A percentile compares a stretch with the other conserved stretches of the same genome.
Evolutionary conservation across 64 coral and sea anemone species (phyloP).

Genomic region (Exaiptasia diaphana): DNA sequence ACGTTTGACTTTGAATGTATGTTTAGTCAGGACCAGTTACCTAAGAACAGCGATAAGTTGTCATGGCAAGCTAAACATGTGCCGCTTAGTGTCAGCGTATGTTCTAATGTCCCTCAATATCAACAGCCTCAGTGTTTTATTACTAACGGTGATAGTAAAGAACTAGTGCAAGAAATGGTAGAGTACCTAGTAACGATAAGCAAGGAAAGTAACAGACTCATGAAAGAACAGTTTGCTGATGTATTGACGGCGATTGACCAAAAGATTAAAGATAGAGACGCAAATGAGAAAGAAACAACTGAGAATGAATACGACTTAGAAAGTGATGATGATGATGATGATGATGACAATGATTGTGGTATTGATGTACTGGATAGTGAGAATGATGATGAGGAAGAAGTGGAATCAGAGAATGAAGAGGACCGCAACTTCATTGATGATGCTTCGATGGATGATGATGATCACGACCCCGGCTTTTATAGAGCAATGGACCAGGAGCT

Average conservation of each 20-base stretch:
- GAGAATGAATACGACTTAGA: too few species aligned
- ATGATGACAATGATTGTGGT: conserved; percentile 9
- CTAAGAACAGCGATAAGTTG: background rate
- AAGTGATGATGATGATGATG: background rate
- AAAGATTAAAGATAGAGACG: background rate
- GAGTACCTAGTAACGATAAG: conserved; percentile 34
- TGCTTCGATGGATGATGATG: conserved; percentile 9
- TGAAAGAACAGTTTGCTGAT: conserved; percentile 9
- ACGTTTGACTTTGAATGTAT: conserved; percentile 37
- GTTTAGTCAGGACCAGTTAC: background rate
- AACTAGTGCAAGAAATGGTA: conserved; percentile 15
- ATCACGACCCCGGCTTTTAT: conserved; percentile 35
- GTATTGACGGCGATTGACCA: conserved; percentile 36
- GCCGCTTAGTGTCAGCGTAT: conserved; percentile 1
- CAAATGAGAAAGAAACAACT: background rate
- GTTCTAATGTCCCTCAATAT: background rate
- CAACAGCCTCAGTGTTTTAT: background rate
- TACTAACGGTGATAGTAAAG: background rate
- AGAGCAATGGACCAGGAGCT: conserved; percentile 7
- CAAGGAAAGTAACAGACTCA: conserved; percentile 17
- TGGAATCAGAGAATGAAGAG: too few species aligned
- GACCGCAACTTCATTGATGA: conserved; percentile 50
- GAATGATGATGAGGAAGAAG: conserved; percentile 52
- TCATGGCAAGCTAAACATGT: conserved; percentile 14
- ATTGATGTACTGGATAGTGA: conserved; percentile 28